Conservation (phyloP, 2,113 vertebrate genomes). For the Drymodes brunneopygia region DNA sequence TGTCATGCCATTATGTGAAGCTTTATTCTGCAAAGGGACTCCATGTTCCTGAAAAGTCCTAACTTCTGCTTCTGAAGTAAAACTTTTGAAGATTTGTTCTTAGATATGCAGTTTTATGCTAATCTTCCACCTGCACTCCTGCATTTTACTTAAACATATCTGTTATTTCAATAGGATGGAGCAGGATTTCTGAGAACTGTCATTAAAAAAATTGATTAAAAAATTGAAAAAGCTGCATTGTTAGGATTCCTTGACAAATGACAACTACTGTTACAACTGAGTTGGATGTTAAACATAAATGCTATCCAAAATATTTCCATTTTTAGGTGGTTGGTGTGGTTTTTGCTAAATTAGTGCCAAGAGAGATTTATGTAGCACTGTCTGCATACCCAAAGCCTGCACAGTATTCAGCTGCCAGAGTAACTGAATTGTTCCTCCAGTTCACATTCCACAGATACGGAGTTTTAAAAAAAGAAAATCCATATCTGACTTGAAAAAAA, state of each 20-base stretch:
- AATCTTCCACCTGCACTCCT: not conserved
- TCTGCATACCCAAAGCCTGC: not conserved
- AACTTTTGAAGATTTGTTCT: not conserved
- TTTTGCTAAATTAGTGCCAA: not conserved
- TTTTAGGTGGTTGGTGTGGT: not conserved
- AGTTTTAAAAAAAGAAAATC: not conserved
- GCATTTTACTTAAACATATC: not conserved
- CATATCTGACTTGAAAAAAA: not conserved
- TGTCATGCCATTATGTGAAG: not conserved
- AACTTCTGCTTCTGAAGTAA: not conserved
- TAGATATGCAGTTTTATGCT: not conserved
- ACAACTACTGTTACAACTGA: not conserved
- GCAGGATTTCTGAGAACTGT: not conserved
- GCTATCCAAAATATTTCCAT: not conserved
- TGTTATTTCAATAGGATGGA: not conserved
- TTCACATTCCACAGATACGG: not conserved
- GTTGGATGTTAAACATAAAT: not conserved
- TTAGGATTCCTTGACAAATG: not conserved
- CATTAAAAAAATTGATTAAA: not conserved
- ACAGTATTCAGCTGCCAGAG: not conserved
- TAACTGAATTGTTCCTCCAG: not conserved
- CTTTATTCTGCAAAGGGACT: not conserved
- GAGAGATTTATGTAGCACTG: not conserved
- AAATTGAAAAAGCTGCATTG: not conserved
- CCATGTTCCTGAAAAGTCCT: not conserved